phyloP scores from a whole-genome alignment of 2,113 vertebrate genomes.

The Uropsilus gracilis region DNA sequence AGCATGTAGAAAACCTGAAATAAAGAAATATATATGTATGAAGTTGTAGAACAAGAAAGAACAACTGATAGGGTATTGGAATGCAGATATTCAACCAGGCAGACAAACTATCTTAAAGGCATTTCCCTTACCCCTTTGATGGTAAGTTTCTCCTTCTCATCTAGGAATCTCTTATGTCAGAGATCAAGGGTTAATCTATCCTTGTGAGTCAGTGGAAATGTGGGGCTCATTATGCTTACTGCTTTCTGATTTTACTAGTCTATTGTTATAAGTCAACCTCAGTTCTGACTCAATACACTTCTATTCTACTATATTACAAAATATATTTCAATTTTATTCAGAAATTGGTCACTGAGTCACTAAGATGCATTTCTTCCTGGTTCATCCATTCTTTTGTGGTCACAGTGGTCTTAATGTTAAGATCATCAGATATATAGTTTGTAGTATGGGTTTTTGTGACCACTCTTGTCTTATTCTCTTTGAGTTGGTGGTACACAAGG shows the following conservation, averaged over 20 bases:
- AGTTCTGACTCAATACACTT: conserved; percentile 37
- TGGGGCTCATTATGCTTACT: neutral
- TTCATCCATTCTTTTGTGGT: neutral
- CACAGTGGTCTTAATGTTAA: conserved; percentile 16
- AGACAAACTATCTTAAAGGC: neutral
- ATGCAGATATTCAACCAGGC: neutral
- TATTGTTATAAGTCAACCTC: conserved; percentile 6
- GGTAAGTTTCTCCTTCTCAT: neutral
- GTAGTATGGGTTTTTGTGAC: neutral
- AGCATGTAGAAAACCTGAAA: neutral
- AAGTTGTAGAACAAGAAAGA: neutral
- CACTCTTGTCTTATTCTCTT: conserved; percentile 3
- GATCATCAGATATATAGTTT: conserved; percentile 3
- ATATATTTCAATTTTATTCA: conserved; percentile 14
- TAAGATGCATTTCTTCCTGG: conserved; percentile 31
- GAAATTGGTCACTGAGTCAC: neutral
- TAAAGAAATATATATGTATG: neutral
- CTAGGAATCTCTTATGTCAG: neutral
- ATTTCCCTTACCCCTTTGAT: neutral
- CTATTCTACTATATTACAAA: neutral
- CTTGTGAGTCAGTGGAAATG: neutral
- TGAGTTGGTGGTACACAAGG: neutral
- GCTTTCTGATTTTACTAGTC: conserved; percentile 4
- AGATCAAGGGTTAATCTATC: neutral
- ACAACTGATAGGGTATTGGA: neutral